These are phyloP conservation scores for Agrotis exclamationis DNA, from an alignment of 2,888 invertebrate species.

Conservation along the genomic window DNA sequence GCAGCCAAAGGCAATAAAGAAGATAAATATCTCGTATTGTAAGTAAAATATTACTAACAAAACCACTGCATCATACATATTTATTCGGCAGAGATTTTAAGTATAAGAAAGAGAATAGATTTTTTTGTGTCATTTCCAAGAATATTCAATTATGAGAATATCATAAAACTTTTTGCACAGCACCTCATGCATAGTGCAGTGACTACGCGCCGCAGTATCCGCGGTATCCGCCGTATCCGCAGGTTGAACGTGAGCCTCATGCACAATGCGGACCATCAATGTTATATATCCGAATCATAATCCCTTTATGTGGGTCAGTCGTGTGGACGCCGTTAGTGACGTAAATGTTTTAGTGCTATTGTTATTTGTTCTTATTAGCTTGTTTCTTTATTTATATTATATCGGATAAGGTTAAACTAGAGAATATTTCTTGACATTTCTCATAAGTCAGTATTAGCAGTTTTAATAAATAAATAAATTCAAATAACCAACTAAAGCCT, in stretches of 20 bases:
- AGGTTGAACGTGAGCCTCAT: conserved; percentile 57
- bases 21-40: conserved; percentile 13
- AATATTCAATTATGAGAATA: conserved; percentile 52
- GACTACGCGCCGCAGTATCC: conserved; percentile 42
- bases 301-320: conserved; percentile 60
- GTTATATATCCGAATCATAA: conserved; percentile 57
- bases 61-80: conserved; percentile 5
- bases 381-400: conserved; percentile 35
- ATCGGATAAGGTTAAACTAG: background rate
- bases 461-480: no score
- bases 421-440: background rate
- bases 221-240: conserved; percentile 43
- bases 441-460: no score
- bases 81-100: conserved; percentile 18
- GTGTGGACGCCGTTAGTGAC: conserved; percentile 39
- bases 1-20: conserved; percentile 6
- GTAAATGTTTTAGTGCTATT: conserved; percentile 52
- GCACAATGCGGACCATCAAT: conserved; percentile 51
- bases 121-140: conserved; percentile 23
- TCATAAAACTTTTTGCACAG: conserved; percentile 51
- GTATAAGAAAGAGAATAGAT: conserved; percentile 6
- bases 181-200: conserved; percentile 57
- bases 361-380: conserved; percentile 48
- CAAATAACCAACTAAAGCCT: background rate
- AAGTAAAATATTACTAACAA: conserved; percentile 7